A percentile compares a stretch with the other conserved stretches of the same genome.
Conservation (phyloP, 2,797 vertebrate species). For the Phoxinus dragarum region DNA sequence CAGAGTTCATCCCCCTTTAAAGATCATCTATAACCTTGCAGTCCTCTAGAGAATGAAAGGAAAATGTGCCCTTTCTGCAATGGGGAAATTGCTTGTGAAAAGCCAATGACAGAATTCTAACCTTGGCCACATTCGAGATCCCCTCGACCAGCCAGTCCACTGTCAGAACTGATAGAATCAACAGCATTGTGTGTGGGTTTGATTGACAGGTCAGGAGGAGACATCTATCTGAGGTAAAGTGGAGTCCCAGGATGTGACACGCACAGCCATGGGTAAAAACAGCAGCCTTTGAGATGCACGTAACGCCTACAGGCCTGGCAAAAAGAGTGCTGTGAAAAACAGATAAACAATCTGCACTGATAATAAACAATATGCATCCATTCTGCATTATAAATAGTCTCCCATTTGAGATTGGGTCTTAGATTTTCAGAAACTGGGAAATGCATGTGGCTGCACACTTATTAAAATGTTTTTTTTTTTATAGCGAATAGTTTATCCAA, state of each 20-base stretch:
- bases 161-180: slow-evolving; percentile 59
- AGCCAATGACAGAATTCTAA: slow-evolving; percentile 61
- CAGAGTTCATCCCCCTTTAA: slow-evolving; percentile 40
- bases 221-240: slow-evolving; percentile 28
- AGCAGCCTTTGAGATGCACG: slow-evolving; percentile 25
- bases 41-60: slow-evolving; percentile 61
- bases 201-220: slow-evolving; percentile 57
- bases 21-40: slow-evolving; percentile 59
- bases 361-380: slow-evolving; percentile 15
- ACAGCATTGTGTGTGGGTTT: slow-evolving; percentile 57
- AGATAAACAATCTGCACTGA: slow-evolving; percentile 12
- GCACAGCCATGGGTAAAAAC: slow-evolving; percentile 30
- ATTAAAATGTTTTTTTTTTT: neutral
- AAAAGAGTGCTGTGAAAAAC: slow-evolving; percentile 25
- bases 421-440: neutral
- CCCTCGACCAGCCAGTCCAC: slow-evolving; percentile 55
- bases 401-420: neutral
- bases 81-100: slow-evolving; percentile 67
- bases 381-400: neutral
- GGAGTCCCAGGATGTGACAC: slow-evolving; percentile 29
- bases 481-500: neutral
- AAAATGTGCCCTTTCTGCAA: slow-evolving; percentile 60
- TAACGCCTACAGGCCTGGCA: slow-evolving; percentile 8
- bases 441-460: neutral
- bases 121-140: slow-evolving; percentile 56